Conservation (phyloP, 2,797 vertebrate species). For the Sciaenops ocellatus region DNA sequence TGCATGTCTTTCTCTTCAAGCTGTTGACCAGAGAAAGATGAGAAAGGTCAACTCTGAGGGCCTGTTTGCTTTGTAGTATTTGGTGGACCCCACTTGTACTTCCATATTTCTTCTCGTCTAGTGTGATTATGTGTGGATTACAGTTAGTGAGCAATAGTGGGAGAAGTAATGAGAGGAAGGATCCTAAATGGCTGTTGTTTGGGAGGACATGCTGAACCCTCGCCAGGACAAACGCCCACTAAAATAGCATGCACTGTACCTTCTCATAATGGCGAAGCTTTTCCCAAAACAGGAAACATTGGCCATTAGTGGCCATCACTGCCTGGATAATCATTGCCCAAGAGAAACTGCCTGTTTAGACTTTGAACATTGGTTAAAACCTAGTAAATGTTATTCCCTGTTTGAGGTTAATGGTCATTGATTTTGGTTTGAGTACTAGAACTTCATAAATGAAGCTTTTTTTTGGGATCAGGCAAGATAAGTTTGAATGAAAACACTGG, state of each 20-base stretch:
- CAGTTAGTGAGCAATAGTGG: rapidly evolving
- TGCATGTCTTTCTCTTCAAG: neutral
- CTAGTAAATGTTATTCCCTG: neutral
- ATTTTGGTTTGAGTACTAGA: slow-evolving; percentile 8
- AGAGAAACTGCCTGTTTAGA: slow-evolving; percentile 15
- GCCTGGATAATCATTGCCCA: neutral
- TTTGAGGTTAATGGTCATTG: neutral
- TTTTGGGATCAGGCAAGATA: neutral
- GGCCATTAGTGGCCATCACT: slow-evolving; percentile 6
- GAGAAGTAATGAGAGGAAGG: neutral
- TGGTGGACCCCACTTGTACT: neutral
- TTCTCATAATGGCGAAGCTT: neutral
- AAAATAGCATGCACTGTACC: slow-evolving; percentile 11
- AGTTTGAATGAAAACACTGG: neutral
- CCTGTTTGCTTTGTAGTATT: neutral
- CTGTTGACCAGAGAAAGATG: neutral
- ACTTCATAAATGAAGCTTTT: neutral
- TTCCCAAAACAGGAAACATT: slow-evolving; percentile 35
- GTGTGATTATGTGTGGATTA: neutral
- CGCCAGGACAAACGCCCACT: slow-evolving; percentile 5
- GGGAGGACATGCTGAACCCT: slow-evolving; percentile 12
- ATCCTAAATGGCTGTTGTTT: neutral
- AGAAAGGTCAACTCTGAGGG: neutral
- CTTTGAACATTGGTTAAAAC: slow-evolving; percentile 22
- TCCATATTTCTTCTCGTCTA: neutral